Evolutionary conservation across 2,888 invertebrate genomes (phyloP).

Genomic region (Leucania comma): DNA sequence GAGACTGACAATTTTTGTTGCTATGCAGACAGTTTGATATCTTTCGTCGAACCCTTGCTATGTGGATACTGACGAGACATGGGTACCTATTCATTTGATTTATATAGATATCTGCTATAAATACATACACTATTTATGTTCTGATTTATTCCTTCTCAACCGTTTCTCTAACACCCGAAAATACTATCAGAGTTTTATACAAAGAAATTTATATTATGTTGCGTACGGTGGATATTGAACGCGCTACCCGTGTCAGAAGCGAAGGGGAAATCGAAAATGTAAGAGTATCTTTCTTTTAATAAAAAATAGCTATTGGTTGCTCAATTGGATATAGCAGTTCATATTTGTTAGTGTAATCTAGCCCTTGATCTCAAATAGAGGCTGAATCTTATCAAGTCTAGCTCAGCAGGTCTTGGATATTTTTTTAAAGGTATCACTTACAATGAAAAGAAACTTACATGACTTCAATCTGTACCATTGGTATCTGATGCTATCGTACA

Average conservation of each 20-base stretch:
- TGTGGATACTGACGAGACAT: slow-evolving; percentile 5
- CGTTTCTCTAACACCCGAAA: not conserved
- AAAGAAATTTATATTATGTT: not conserved
- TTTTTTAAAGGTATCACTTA: not conserved
- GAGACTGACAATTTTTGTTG: not conserved
- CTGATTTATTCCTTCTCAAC: not conserved
- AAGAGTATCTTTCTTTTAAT: not conserved
- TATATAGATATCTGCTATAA: too few relatives aligned
- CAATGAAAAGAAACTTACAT: slow-evolving; percentile 77
- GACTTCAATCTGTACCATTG: slow-evolving; percentile 83
- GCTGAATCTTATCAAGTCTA: not conserved
- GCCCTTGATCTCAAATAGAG: not conserved
- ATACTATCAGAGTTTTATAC: not conserved
- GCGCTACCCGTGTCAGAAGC: not conserved
- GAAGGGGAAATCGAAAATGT: not conserved
- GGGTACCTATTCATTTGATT: too few relatives aligned
- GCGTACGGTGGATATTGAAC: not conserved
- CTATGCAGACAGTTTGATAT: slow-evolving; percentile 5
- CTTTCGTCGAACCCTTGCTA: slow-evolving; percentile 11
- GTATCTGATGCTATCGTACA: slow-evolving; percentile 75
- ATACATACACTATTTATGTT: not conserved
- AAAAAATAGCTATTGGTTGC: not conserved
- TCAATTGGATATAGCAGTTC: not conserved
- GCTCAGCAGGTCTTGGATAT: not conserved
- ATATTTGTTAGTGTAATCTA: not conserved